Conservation (phyloP, 2,113 vertebrate genomes). For the Axis porcinus region DNA sequence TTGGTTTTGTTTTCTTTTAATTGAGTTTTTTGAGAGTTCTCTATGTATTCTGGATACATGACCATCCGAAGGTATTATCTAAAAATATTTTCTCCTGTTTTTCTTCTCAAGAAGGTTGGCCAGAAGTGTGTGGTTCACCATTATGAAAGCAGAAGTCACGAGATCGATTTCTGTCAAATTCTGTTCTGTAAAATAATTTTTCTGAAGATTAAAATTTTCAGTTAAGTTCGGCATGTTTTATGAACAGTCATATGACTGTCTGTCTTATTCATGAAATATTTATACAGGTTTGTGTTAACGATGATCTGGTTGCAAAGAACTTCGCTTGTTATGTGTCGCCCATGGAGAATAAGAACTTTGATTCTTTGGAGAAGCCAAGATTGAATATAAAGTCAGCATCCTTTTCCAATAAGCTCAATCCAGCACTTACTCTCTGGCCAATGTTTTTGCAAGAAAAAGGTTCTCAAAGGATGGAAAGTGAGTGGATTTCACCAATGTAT, state of each 20-base stretch:
- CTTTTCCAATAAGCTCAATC: slow-evolving; percentile 59
- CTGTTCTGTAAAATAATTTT: background rate
- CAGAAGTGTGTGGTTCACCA: background rate
- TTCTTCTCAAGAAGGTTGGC: background rate
- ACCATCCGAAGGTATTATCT: background rate
- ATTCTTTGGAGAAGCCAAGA: slow-evolving; percentile 32
- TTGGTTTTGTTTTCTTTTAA: background rate
- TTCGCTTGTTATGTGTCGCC: slow-evolving; percentile 84
- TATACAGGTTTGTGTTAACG: slow-evolving; percentile 91
- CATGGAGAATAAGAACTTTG: slow-evolving; percentile 21
- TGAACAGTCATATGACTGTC: background rate
- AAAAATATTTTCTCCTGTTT: background rate
- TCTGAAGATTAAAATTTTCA: background rate
- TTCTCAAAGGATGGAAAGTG: slow-evolving; percentile 55
- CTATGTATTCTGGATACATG: background rate
- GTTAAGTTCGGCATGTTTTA: background rate
- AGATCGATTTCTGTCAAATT: background rate
- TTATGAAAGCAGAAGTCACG: background rate
- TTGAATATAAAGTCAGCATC: background rate
- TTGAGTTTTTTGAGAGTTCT: slow-evolving; percentile 2
- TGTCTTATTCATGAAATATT: background rate
- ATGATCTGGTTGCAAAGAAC: slow-evolving; percentile 90
- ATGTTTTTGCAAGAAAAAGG: slow-evolving; percentile 52
- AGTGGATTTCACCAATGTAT: slow-evolving; percentile 1
- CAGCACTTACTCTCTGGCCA: slow-evolving; percentile 71